A percentile compares a stretch with the other conserved stretches of the same genome.
These are phyloP conservation scores for Teleiodes luculella DNA, from an alignment of 2,888 invertebrate genomes.

Conservation along the genomic window DNA sequence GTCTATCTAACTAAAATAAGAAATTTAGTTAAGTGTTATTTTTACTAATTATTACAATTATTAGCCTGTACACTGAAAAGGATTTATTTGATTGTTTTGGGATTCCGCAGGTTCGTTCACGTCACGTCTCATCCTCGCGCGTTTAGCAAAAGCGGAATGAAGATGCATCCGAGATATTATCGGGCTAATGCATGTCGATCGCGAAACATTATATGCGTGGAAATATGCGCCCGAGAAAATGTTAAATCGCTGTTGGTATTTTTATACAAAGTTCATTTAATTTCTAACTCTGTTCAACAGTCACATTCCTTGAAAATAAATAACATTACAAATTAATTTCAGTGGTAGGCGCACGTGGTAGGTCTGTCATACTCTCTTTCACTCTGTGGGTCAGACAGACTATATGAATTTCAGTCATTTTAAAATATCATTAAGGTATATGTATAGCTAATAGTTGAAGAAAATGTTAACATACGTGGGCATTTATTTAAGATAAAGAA, in stretches of 20 bases:
- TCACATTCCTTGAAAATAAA: too few species aligned
- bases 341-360: too few species aligned
- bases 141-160: constrained; percentile 41
- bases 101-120: constrained; percentile 43
- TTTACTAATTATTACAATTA: background rate
- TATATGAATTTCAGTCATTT: too few species aligned
- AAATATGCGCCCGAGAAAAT: constrained; percentile 28
- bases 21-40: background rate
- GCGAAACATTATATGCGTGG: constrained; percentile 62
- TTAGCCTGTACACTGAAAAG: background rate
- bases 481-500: too few species aligned
- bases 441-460: too few species aligned
- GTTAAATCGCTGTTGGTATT: background rate
- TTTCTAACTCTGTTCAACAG: too few species aligned
- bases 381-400: too few species aligned
- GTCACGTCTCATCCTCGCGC: constrained; percentile 46
- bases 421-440: too few species aligned
- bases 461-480: too few species aligned
- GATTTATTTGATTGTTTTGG: constrained; percentile 24
- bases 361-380: too few species aligned
- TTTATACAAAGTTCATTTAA: background rate
- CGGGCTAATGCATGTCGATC: constrained; percentile 50
- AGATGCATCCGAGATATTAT: constrained; percentile 52
- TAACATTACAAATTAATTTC: too few species aligned
- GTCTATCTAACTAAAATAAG: too few species aligned